These are phyloP conservation scores for Tetramorium parvispinum DNA, from an alignment of 1,140 invertebrate genomes.

Conservation along the genomic window DNA sequence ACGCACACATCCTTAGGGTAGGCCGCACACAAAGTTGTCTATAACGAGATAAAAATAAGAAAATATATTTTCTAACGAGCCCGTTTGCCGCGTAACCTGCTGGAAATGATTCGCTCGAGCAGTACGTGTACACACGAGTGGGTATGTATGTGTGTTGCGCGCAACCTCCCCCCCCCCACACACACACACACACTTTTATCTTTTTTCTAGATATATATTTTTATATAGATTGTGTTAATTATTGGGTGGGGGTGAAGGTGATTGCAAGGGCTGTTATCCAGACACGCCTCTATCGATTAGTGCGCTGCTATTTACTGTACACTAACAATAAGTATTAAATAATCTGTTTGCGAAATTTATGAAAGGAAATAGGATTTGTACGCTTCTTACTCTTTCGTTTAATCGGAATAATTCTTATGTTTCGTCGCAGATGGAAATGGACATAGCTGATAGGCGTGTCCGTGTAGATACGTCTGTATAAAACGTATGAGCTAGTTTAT, in stretches of 20 bases:
- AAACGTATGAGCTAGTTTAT: not conserved
- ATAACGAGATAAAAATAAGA: constrained; percentile 60
- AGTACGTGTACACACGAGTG: not conserved
- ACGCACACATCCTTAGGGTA: not conserved
- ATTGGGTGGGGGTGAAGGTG: constrained; percentile 25
- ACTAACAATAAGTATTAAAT: constrained; percentile 15
- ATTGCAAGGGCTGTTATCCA: constrained; percentile 24
- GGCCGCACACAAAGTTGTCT: not conserved
- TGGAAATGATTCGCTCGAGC: constrained; percentile 32
- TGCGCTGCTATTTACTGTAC: not conserved
- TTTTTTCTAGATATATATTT: constrained; percentile 48
- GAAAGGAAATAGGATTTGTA: not conserved
- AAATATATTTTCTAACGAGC: constrained; percentile 32
- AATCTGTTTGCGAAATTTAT: constrained; percentile 10
- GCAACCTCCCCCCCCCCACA: not conserved
- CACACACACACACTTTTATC: not conserved
- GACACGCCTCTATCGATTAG: constrained; percentile 20
- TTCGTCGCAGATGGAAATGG: not conserved
- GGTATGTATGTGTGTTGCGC: not conserved
- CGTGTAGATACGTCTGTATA: not conserved
- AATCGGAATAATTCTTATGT: not conserved
- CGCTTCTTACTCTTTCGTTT: not conserved
- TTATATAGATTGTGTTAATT: constrained; percentile 45
- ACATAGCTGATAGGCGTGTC: not conserved
- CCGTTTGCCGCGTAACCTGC: constrained; percentile 22